Evolutionary conservation across 2,888 invertebrate genomes (phyloP), one percentile per base, ranked within the genome.

Genomic region (Cylindroiulus punctatus): DNA sequence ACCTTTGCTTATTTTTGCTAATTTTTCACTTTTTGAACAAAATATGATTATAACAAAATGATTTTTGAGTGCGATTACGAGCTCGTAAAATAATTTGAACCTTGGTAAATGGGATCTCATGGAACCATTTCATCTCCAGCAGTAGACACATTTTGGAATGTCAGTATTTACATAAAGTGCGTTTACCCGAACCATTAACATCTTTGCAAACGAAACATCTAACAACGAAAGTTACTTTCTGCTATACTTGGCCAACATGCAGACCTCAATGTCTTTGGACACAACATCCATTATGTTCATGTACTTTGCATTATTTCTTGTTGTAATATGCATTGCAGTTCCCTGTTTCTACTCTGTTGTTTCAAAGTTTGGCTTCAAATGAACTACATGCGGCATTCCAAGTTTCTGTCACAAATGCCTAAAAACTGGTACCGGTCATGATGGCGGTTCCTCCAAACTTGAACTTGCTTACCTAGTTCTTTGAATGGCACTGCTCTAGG

Each of bases 391-490:
- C 8, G 47, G 14, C 14, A 47, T 47, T 47, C 47, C 47, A 47
- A 17, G 47, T 57, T 57, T 57, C 57, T 57, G n/a, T 19, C 57
- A 57, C n/a, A 57, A 57, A n/a, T 2, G 3, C 2, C n/a, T 44
- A 14, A 57, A 57, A 57, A 57, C 57, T 57, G 57, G 57, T 57
- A 57, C 19, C 57, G 2, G 57, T 57, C n/a, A n/a, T 57, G 57
- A 57, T 8, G 57, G 57, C 57, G n/a, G 57, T 57, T 57, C 3
- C n/a, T 19, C 57, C 57, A n/a, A 57, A 57, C 57, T 57, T 57
- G 57, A 57, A 57, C 57, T 57, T 57, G 57, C 57, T 57, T 57
- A 57, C 57, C 57, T n/a, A 57, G 57, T n/a, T 57, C 57, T n/a
- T n/a, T 57, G 57, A 57, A 57, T 57, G 57, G 8, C 57, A 57